These are phyloP conservation scores for Vidua macroura DNA, from an alignment of 2,113 vertebrate genomes.

Conservation along the genomic window DNA sequence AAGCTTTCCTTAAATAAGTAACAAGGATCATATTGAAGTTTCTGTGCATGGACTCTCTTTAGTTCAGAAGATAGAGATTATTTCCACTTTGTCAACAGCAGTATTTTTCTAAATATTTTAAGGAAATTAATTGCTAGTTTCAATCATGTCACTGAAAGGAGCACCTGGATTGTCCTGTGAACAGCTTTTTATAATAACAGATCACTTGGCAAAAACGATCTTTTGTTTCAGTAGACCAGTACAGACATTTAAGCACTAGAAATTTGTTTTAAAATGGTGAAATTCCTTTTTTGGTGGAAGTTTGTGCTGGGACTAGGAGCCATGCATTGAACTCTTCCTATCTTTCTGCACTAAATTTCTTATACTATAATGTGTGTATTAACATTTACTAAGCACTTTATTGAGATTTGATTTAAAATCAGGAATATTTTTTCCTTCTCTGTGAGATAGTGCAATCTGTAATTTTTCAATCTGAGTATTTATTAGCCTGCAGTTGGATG, in stretches of 20 bases:
- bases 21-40: neutral
- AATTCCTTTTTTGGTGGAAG: neutral
- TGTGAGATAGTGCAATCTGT: neutral
- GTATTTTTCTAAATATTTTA: neutral
- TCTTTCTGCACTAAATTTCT: neutral
- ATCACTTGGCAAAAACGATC: neutral
- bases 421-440: neutral
- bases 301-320: neutral
- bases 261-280: neutral
- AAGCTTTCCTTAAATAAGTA: neutral
- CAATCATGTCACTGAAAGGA: neutral
- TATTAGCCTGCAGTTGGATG: neutral
- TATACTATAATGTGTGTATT: neutral
- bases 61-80: neutral
- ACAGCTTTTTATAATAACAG: neutral
- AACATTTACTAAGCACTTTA: neutral
- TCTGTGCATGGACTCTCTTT: neutral
- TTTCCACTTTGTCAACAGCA: neutral
- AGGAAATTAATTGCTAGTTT: neutral
- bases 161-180: neutral
- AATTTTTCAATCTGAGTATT: neutral
- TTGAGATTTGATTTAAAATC: neutral
- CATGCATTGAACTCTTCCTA: neutral
- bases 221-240: neutral
- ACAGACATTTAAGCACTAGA: neutral